Evolutionary conservation across 2,888 invertebrate genomes (phyloP).

Genomic region (Aplocera efformata): DNA sequence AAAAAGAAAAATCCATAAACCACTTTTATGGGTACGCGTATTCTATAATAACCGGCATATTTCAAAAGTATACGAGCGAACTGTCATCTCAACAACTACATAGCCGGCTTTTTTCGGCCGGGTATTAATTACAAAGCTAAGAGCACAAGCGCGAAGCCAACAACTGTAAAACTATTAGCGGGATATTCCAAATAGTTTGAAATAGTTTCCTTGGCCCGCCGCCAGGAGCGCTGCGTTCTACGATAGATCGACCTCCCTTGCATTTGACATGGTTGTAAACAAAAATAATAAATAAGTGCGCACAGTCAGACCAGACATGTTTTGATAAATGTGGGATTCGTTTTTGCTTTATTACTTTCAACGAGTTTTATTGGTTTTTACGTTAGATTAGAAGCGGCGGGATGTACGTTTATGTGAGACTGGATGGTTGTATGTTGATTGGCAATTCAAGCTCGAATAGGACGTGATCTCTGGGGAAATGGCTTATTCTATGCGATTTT

Average conservation of each 20-base stretch:
- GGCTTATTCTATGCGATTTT: not conserved
- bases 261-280: constrained; percentile 68
- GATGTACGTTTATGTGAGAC: constrained; percentile 37
- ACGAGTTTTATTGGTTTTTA: constrained; percentile 60
- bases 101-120: constrained; percentile 39
- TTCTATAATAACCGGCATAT: constrained; percentile 37
- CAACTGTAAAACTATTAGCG: constrained; percentile 71
- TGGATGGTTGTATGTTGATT: constrained; percentile 32
- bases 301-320: constrained; percentile 47
- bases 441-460: constrained; percentile 33
- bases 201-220: constrained; percentile 68
- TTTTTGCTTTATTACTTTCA: constrained; percentile 47
- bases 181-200: constrained; percentile 59
- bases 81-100: constrained; percentile 49
- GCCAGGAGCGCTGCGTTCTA: constrained; percentile 55
- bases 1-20: constrained; percentile 29
- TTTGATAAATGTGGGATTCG: constrained; percentile 59
- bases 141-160: constrained; percentile 47
- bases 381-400: constrained; percentile 54
- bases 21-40: constrained; percentile 27
- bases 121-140: constrained; percentile 63
- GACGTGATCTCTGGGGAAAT: constrained; percentile 13
- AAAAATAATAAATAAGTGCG: constrained; percentile 67
- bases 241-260: constrained; percentile 61
- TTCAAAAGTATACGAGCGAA: constrained; percentile 36